A percentile compares a stretch with the other conserved stretches of the same genome.
Conservation (phyloP, 2,888 invertebrate genomes). For the Caradrina clavipalpis region DNA sequence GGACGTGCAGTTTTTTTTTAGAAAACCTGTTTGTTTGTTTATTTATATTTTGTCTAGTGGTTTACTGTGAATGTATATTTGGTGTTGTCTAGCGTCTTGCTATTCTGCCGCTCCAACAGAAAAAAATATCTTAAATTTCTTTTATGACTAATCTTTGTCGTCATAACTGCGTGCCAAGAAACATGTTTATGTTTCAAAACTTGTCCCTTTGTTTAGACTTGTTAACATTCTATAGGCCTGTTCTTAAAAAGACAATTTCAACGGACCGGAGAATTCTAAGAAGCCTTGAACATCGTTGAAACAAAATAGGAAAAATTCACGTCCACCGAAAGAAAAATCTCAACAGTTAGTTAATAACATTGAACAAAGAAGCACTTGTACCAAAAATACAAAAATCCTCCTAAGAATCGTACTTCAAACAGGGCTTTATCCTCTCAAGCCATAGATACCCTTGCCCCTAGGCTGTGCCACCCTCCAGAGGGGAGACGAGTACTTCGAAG, state of each 20-base stretch:
- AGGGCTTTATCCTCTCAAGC: conserved; percentile 68
- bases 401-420: conserved; percentile 68
- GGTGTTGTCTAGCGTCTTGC: neutral
- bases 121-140: too few relatives aligned
- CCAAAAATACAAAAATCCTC: conserved; percentile 64
- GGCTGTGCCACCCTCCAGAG: conserved; percentile 55
- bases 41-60: neutral
- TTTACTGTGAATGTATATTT: neutral
- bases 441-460: conserved; percentile 70
- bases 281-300: neutral
- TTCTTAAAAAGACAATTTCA: neutral
- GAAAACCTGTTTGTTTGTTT: neutral
- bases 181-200: neutral
- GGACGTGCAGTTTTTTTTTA: neutral
- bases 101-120: too few relatives aligned
- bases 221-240: neutral
- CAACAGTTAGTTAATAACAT: conserved; percentile 32
- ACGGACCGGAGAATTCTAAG: neutral
- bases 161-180: neutral
- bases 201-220: neutral
- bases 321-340: neutral
- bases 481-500: conserved; percentile 60
- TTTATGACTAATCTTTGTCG: too few relatives aligned
- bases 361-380: conserved; percentile 53
- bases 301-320: neutral